phyloP scores from a whole-genome alignment of 2,888 invertebrate genomes.

The Malacosoma neustria region DNA sequence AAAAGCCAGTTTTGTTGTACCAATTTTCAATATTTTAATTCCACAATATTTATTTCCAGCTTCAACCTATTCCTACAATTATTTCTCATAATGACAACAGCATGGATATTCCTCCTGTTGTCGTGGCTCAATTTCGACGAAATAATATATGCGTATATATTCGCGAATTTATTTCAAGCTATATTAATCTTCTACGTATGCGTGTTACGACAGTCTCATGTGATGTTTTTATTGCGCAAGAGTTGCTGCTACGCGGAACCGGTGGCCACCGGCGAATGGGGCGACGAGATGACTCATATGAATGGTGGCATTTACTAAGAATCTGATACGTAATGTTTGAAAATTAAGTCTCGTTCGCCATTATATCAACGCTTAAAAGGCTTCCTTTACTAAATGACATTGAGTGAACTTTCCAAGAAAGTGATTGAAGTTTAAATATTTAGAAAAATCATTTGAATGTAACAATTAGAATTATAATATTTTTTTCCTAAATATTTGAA shows the following conservation, averaged over 20 bases:
- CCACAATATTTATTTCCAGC: conserved; percentile 63
- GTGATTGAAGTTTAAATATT: no score
- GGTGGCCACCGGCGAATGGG: conserved; percentile 86
- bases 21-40: background rate
- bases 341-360: no score
- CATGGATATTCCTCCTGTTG: conserved; percentile 85
- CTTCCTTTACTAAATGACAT: no score
- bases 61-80: conserved; percentile 86
- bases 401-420: no score
- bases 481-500: no score
- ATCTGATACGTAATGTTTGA: no score
- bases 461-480: no score
- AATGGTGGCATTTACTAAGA: conserved; percentile 75
- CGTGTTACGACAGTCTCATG: conserved; percentile 84
- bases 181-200: conserved; percentile 85
- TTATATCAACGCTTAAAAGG: no score
- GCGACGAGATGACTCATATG: conserved; percentile 92
- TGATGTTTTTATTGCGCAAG: conserved; percentile 84
- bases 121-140: conserved; percentile 85
- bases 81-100: conserved; percentile 81
- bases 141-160: conserved; percentile 82
- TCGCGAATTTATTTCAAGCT: conserved; percentile 85
- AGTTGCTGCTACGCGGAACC: conserved; percentile 86
- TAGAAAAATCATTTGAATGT: no score
- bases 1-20: no score